Base-by-base conservation (phyloP, 2,113 vertebrate species). In the Rhizomys pruinosus region DNA sequence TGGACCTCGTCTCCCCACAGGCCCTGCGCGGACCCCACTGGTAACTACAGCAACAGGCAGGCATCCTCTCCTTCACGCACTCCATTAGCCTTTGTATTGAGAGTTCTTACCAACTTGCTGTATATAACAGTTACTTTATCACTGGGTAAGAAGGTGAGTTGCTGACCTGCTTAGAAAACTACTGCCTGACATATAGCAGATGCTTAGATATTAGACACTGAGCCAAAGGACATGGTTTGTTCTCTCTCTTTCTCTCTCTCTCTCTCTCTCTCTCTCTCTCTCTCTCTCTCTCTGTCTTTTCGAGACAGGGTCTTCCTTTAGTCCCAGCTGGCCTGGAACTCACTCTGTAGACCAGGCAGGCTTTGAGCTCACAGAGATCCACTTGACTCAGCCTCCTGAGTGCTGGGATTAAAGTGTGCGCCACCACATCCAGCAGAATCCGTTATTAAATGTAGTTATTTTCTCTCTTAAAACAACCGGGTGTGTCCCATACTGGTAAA, bases 391-490 rank as follows among this genome's bases (percentile, higher is more conserved):
- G n/a, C n/a, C n/a, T n/a, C n/a, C n/a, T n/a, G n/a, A n/a, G n/a
- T n/a, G n/a, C n/a, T n/a, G n/a, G n/a, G n/a, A n/a, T n/a, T n/a
- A n/a, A n/a, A n/a, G n/a, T n/a, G n/a, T n/a, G n/a, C n/a, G n/a
- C n/a, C n/a, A n/a, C n/a, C n/a, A n/a, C n/a, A n/a, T n/a, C n/a
- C n/a, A n/a, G n/a, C n/a, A n/a, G n/a, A n/a, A n/a, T n/a, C n/a
- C n/a, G n/a, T n/a, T n/a, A 52, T 90, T 93, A 71, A 91, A 81
- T 44, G 20, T n/a, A 47, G 82, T 92, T 95, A 27, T 92, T 96
- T 96, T 96, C 76, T 90, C 89, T 92, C 55, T 82, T 93, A 92
- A 86, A 68, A 94, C 47, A 84, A 87, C 0, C 71, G 93, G 74
- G 91, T 90, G 87, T 95, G 61, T 52, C 89, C 64, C 73, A 57